Evolutionary conservation across 1,140 invertebrate species (phyloP).

Genomic region (Formica exsecta): DNA sequence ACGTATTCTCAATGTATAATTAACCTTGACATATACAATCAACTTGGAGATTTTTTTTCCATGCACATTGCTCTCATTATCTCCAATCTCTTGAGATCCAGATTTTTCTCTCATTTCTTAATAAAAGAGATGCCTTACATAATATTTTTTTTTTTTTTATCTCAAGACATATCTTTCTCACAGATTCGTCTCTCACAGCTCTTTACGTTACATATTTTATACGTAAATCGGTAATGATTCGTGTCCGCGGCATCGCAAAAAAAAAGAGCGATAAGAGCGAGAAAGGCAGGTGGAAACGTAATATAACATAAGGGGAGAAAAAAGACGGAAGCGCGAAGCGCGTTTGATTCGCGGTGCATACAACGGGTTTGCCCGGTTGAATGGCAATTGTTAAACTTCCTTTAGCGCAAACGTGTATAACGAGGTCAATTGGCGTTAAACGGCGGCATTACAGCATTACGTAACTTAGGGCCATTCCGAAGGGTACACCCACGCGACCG

Average conservation of each 20-base stretch:
- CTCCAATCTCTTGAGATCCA: not conserved
- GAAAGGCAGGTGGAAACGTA: conserved; percentile 6
- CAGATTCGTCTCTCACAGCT: not conserved
- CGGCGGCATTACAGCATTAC: conserved; percentile 85
- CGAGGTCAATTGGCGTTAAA: conserved; percentile 87
- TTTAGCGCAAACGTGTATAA: conserved; percentile 85
- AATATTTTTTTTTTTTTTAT: too few species aligned
- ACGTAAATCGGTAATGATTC: not conserved
- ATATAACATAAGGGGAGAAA: conserved; percentile 54
- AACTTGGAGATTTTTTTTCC: not conserved
- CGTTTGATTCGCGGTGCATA: conserved; percentile 80
- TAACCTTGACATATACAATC: conserved; percentile 38
- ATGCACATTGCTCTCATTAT: not conserved
- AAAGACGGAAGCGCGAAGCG: conserved; percentile 81
- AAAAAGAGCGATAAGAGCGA: conserved; percentile 18
- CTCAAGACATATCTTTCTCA: too few species aligned
- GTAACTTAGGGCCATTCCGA: conserved; percentile 85
- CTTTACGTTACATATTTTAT: not conserved
- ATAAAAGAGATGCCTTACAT: not conserved
- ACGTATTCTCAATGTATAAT: conserved; percentile 39
- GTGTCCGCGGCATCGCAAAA: not conserved
- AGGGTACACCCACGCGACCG: conserved; percentile 84
- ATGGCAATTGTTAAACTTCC: conserved; percentile 87
- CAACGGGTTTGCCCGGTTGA: conserved; percentile 80
- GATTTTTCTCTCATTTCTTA: not conserved